Evolutionary conservation across 2,113 vertebrate genomes (phyloP), one percentile per base, ranked within the genome.

Genomic region (Camelus bactrianus): DNA sequence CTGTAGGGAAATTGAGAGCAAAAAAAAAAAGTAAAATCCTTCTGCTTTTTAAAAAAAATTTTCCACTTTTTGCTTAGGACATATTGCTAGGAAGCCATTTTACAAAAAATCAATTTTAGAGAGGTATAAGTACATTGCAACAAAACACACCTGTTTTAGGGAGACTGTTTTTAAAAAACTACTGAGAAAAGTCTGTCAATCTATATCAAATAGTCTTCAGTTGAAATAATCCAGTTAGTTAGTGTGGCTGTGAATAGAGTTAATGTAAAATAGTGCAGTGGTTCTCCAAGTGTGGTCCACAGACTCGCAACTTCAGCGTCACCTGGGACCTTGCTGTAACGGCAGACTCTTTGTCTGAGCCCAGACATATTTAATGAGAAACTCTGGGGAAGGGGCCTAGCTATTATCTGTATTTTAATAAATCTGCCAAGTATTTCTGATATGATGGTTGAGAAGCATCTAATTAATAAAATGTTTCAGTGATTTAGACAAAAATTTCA

Each of bases 401-500:
- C 26, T 56, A 35, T 35, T 35, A 24, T 82, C 12, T 93, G 19
- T 90, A 20, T 84, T 82, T 69, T 70, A 52, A 15, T 93, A 65
- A 76, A 24, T 46, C 69, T 92, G 2, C 56, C 65, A 82, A 13
- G 10, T 72, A 80, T 84, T 95, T 91, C 86, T 95, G 38, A 79
- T 72, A 54, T 95, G 50, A 94, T 94, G 56, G 93, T 81, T 52
- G 72, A 73, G 72, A 94, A 82, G 12, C 50, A 65, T 13, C 79
- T 32, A 91, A 82, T 60, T 92, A 86, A 93, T 84, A 65, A 96
- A 91, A 92, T 67, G 26, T 91, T 82, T 93, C 70, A 52, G 26
- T 88, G 83, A 17, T 93, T 85, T 94, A 76, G 80, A 81, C 87
- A 91, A 96, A 87, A 76, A 81, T 84, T 93, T 90, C 70, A 64